These are phyloP conservation scores for Zaprionus africanus DNA, from an alignment of 1,140 invertebrate genomes.

Conservation along the genomic window DNA sequence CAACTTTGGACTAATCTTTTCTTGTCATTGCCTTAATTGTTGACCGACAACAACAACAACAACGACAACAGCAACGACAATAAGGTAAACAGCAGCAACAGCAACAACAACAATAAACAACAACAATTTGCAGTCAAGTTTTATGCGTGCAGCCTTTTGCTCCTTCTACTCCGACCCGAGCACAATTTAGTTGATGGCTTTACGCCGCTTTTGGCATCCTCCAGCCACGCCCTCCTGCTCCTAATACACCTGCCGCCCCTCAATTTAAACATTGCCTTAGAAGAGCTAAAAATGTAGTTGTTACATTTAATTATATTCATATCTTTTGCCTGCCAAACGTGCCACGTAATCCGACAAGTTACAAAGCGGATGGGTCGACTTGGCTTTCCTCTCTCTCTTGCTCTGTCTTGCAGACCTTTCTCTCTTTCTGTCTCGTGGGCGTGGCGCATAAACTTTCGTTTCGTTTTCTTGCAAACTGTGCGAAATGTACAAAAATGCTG, in stretches of 20 bases:
- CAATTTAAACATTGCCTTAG: conserved; percentile 65
- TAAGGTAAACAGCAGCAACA: conserved; percentile 8
- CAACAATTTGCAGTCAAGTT: conserved; percentile 65
- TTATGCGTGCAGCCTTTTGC: conserved; percentile 36
- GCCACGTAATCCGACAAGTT: conserved; percentile 70
- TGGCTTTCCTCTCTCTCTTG: not conserved
- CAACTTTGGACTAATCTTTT: conserved; percentile 75
- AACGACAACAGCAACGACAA: conserved; percentile 29
- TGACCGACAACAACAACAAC: conserved; percentile 61
- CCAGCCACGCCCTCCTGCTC: not conserved
- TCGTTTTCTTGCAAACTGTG: conserved; percentile 71
- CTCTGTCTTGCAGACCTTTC: not conserved
- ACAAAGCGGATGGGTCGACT: conserved; percentile 30
- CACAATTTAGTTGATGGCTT: conserved; percentile 79
- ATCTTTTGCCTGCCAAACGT: conserved; percentile 74
- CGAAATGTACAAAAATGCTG: conserved; percentile 80
- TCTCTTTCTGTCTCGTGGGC: conserved; percentile 12
- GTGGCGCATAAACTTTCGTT: conserved; percentile 39
- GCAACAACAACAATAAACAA: conserved; percentile 3
- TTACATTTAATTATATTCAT: conserved; percentile 83
- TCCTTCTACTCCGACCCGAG: not conserved
- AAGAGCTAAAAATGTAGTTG: conserved; percentile 80
- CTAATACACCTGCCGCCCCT: conserved; percentile 58
- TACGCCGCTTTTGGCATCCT: conserved; percentile 42
- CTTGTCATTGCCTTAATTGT: conserved; percentile 78